A percentile compares a stretch with the other conserved stretches of the same genome.
phyloP scores from a whole-genome alignment of 1,140 invertebrate genomes.

The Plodia interpunctella region DNA sequence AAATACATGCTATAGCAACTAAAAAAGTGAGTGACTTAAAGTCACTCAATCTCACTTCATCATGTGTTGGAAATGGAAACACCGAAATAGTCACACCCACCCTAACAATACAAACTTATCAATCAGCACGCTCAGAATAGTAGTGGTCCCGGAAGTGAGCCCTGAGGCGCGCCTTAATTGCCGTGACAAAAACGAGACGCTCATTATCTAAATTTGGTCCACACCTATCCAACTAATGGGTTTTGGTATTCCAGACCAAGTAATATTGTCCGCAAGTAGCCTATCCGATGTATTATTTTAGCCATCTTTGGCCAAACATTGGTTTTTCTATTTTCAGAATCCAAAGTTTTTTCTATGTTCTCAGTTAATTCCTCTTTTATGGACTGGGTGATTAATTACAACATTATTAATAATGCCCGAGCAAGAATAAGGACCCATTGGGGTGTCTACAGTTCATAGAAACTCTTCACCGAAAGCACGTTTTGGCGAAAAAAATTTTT shows the following conservation, averaged over 20 bases:
- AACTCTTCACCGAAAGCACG: too few relatives aligned
- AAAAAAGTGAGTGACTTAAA: background rate
- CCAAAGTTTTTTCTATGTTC: too few relatives aligned
- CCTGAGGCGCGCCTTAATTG: conserved; percentile 33
- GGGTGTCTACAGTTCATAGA: too few relatives aligned
- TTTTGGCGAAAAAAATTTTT: too few relatives aligned
- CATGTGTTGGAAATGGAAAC: conserved; percentile 6
- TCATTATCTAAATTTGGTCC: conserved; percentile 33
- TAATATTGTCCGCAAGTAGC: background rate
- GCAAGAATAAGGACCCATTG: too few relatives aligned
- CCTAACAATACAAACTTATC: conserved; percentile 28
- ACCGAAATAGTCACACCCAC: conserved; percentile 8
- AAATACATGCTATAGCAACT: too few relatives aligned
- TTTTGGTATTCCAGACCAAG: conserved; percentile 11
- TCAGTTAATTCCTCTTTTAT: too few relatives aligned
- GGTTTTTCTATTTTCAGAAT: too few relatives aligned
- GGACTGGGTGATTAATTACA: too few relatives aligned
- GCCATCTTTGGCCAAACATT: too few relatives aligned
- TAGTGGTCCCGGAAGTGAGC: conserved; percentile 34
- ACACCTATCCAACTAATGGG: conserved; percentile 24
- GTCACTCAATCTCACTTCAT: conserved; percentile 1
- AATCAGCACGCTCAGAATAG: conserved; percentile 40
- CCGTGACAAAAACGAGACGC: conserved; percentile 32
- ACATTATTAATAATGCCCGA: too few relatives aligned
- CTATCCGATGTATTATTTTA: too few relatives aligned